Evolutionary conservation across 2,797 vertebrate genomes (phyloP).

Genomic region (Iguana delicatissima): DNA sequence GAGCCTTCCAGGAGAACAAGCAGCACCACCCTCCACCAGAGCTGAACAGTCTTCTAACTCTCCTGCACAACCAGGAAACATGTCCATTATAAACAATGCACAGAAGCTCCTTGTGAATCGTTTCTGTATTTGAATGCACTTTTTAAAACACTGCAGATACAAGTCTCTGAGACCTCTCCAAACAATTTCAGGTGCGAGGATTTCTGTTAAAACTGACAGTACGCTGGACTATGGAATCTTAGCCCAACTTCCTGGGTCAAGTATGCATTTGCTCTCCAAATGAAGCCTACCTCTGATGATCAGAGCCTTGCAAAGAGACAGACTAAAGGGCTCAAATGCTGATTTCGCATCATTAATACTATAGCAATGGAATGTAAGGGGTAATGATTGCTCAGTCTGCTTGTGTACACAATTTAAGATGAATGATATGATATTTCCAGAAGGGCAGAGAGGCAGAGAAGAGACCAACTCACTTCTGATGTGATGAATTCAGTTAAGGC

Average conservation of each 20-base stretch:
- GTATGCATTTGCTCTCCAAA: background rate
- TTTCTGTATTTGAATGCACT: background rate
- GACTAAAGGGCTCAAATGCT: background rate
- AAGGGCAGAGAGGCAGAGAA: slow-evolving; percentile 6
- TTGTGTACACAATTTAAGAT: background rate
- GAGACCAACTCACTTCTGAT: background rate
- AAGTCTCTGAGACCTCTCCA: background rate
- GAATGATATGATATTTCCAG: slow-evolving; percentile 15
- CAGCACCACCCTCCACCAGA: background rate
- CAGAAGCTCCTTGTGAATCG: background rate
- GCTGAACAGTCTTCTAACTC: background rate
- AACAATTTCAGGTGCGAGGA: background rate
- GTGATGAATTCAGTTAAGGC: background rate
- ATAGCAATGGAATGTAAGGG: slow-evolving; percentile 8
- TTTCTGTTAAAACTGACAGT: background rate
- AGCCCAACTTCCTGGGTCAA: background rate
- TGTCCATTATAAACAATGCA: background rate
- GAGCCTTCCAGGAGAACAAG: background rate
- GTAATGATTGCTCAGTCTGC: background rate
- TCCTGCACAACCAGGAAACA: background rate
- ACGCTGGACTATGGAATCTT: background rate
- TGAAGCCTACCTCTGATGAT: background rate
- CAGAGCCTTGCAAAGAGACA: background rate
- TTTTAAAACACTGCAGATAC: background rate
- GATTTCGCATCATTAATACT: background rate